Percentiles rank a stretch among this genome's conserved stretches.
phyloP scores from a whole-genome alignment of 2,888 invertebrate genomes.

The Schizaphis graminum region DNA sequence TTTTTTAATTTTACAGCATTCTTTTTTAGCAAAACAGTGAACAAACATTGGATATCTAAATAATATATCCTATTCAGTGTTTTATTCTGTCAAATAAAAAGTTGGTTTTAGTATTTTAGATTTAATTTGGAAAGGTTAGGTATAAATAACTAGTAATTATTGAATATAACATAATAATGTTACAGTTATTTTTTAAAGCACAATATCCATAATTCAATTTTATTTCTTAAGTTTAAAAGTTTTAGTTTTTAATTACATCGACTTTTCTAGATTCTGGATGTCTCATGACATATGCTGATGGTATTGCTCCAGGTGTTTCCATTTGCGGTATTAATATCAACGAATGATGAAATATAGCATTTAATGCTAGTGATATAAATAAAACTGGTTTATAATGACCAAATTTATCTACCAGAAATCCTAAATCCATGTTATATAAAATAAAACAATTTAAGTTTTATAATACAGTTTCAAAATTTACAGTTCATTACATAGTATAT shows the following conservation, averaged over 20 bases:
- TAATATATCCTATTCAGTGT: neutral
- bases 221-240: neutral
- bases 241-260: constrained; percentile 74
- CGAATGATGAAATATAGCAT: constrained; percentile 85
- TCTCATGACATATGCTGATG: constrained; percentile 82
- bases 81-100: neutral
- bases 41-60: neutral
- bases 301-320: constrained; percentile 82
- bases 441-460: neutral
- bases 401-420: constrained; percentile 88
- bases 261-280: constrained; percentile 80
- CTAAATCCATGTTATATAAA: constrained; percentile 72
- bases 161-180: neutral
- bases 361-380: constrained; percentile 81
- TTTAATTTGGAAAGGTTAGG: neutral
- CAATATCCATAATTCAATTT: neutral
- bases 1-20: neutral
- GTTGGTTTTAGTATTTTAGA: neutral
- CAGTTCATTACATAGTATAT: neutral
- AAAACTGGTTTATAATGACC: constrained; percentile 89
- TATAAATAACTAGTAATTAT: neutral
- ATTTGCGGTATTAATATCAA: constrained; percentile 84
- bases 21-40: neutral
- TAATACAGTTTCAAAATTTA: neutral
- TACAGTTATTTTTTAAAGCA: neutral